Conservation (phyloP, 2,888 invertebrate genomes). For the Pedicia rivosa region DNA sequence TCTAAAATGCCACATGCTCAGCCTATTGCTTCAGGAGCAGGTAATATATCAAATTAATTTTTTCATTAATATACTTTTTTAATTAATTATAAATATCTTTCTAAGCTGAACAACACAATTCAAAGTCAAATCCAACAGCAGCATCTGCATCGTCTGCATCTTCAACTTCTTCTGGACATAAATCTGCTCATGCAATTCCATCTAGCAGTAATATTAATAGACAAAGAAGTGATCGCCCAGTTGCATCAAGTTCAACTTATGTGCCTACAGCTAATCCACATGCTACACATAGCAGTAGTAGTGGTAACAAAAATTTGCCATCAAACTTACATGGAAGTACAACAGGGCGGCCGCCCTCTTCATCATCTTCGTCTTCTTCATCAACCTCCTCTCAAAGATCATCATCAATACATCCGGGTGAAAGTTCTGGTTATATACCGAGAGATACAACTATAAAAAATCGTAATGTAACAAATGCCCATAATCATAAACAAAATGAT, state of each 20-base stretch:
- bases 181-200: slow-evolving; percentile 2
- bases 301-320: slow-evolving; percentile 2
- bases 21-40: too few relatives aligned
- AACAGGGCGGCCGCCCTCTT: too few relatives aligned
- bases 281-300: not conserved
- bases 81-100: too few relatives aligned
- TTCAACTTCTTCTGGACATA: not conserved
- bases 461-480: not conserved
- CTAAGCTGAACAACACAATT: too few relatives aligned
- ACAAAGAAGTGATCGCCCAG: slow-evolving; percentile 2
- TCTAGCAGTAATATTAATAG: slow-evolving; percentile 4
- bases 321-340: not conserved
- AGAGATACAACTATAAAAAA: not conserved
- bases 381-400: not conserved
- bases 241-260: not conserved
- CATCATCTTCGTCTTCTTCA: slow-evolving; percentile 1
- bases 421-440: not conserved
- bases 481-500: slow-evolving; percentile 1
- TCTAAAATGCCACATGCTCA: not conserved
- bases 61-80: too few relatives aligned
- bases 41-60: too few relatives aligned
- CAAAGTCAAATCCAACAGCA: too few relatives aligned
- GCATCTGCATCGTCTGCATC: not conserved
- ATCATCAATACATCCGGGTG: not conserved
- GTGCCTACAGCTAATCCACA: slow-evolving; percentile 2